phyloP scores from a whole-genome alignment of 2,888 invertebrate genomes.

The Nebria salina region DNA sequence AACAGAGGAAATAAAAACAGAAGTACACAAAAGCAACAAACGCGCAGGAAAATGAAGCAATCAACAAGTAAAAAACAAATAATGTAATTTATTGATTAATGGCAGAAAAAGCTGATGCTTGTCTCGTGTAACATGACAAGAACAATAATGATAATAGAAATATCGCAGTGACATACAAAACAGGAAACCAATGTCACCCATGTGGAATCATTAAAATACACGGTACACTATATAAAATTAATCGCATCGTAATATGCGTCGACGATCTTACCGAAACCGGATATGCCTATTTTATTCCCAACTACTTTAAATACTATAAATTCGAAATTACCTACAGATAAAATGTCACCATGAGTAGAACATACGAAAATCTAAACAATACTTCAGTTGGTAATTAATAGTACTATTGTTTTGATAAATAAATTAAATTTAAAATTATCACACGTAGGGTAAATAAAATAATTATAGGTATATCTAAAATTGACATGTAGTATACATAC shows the following conservation, averaged over 20 bases:
- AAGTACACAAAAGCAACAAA: neutral
- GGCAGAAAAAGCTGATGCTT: neutral
- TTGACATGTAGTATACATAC: neutral
- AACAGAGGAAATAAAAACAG: neutral
- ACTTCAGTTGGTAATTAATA: neutral
- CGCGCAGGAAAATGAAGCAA: neutral
- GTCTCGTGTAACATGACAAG: neutral
- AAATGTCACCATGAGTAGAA: too few species aligned
- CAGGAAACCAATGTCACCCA: constrained; percentile 1
- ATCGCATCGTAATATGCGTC: neutral
- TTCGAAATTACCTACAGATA: too few species aligned
- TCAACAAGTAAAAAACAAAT: neutral
- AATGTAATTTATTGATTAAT: neutral
- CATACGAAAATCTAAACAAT: too few species aligned
- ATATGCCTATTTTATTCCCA: neutral
- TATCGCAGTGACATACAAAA: neutral
- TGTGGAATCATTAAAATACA: neutral
- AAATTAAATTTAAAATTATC: neutral
- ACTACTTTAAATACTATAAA: too few species aligned
- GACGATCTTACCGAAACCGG: neutral
- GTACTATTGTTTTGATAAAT: neutral
- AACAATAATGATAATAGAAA: neutral
- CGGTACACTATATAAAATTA: neutral
- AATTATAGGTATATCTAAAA: neutral
- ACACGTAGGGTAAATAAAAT: neutral